phyloP scores from a whole-genome alignment of 2,888 invertebrate species.

The Molanna angustata region DNA sequence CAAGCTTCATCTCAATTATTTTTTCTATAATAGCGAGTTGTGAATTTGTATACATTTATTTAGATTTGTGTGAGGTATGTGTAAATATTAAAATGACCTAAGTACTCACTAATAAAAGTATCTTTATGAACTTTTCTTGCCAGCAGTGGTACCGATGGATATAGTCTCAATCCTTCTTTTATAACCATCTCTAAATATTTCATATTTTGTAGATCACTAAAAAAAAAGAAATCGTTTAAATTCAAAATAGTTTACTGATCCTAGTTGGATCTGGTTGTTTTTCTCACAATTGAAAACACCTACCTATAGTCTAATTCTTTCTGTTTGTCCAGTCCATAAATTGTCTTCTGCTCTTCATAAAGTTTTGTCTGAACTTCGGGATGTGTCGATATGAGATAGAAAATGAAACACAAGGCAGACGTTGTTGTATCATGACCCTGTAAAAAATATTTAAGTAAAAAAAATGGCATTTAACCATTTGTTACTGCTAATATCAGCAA shows the following conservation, averaged over 20 bases:
- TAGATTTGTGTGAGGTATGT: too few species aligned
- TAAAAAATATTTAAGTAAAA: constrained; percentile 3
- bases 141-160: constrained; percentile 32
- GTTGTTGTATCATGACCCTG: constrained; percentile 32
- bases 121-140: constrained; percentile 27
- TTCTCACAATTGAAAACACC: not conserved
- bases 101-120: constrained; percentile 24
- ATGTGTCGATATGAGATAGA: constrained; percentile 26
- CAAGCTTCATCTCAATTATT: too few species aligned
- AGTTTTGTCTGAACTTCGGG: constrained; percentile 30
- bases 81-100: too few species aligned
- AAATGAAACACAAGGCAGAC: constrained; percentile 28
- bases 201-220: constrained; percentile 30
- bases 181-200: constrained; percentile 29
- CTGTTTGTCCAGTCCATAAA: constrained; percentile 20
- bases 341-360: constrained; percentile 23
- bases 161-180: constrained; percentile 29
- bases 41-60: too few species aligned
- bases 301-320: constrained; percentile 16
- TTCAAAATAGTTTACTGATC: too few species aligned
- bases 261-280: not conserved
- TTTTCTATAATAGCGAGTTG: too few species aligned
- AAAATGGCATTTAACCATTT: not conserved
- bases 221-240: constrained; percentile 1
- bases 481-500: not conserved